Base-by-base conservation (phyloP, 2,888 invertebrate genomes). In the Kryphioiulus occultus region DNA sequence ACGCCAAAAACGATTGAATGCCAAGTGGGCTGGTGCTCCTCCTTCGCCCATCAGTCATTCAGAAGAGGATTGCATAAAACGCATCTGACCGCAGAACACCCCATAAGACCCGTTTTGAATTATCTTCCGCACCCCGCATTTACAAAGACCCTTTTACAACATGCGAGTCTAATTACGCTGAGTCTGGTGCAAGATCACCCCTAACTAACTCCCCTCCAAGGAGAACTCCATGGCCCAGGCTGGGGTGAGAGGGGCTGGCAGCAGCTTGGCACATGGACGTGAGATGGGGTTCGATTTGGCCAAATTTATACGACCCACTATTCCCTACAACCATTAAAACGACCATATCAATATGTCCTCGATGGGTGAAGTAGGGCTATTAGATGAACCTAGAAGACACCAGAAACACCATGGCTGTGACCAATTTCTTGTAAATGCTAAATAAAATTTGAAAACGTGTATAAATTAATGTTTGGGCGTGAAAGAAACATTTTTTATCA, bases 21-120 rank as follows among this genome's bases (percentile, higher is more conserved):
- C 68, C 3, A 10, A n/a, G 5, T 68, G 22, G 26, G 26, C 12
- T 22, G 7, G 22, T 26, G 10, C 26, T 68, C 68, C 12, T 68
- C 68, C 68, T 68, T 26, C 68, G 22, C 68, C 26, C 68, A 68
- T 68, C 68, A 68, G 68, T 68, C 68, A 68, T 68, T 68, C 68
- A 68, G 68, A 68, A 26, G 68, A 68, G 68, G 68, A 68, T 68
- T 68, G 68, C 68, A 68, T 68, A 68, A 68, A 68, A 68, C 26
- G 10, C 68, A 68, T 68, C 12, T 68, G 68, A 68, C 68, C 68
- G 26, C 68, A 68, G 22, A 68, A 68, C 68, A 68, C 68, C 68
- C 59, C 26, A n/a, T 68, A 68, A 68, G 26, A 68, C 68, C 68
- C 22, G 68, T 68, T 68, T 68, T 68, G 26, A 68, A 68, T 68